Evolutionary conservation across 2,888 invertebrate species (phyloP).

Genomic region (Spilarctia lutea): DNA sequence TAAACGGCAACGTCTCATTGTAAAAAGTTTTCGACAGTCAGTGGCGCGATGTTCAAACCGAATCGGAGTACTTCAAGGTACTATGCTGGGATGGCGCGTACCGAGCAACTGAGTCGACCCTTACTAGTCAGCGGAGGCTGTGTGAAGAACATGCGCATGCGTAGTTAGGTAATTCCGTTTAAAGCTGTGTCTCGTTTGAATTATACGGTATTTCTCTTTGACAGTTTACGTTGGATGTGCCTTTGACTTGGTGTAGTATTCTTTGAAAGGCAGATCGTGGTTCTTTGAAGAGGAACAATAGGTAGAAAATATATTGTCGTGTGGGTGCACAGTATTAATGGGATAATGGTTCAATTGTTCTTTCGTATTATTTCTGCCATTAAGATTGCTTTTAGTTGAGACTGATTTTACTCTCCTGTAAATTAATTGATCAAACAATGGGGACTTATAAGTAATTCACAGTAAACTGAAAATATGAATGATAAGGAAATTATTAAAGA

Average conservation of each 20-base stretch:
- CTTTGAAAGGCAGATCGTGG: constrained; percentile 43
- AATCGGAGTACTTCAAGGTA: constrained; percentile 40
- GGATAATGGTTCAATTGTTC: neutral
- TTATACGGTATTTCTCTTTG: constrained; percentile 64
- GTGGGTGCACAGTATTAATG: constrained; percentile 13
- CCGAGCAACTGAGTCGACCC: constrained; percentile 57
- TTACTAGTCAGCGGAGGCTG: constrained; percentile 50
- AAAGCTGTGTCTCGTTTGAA: constrained; percentile 55
- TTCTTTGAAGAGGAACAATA: constrained; percentile 35
- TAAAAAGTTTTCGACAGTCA: constrained; percentile 56
- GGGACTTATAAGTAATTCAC: no score
- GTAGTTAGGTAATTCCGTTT: constrained; percentile 43
- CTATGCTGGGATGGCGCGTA: constrained; percentile 42
- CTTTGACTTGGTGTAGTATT: constrained; percentile 62
- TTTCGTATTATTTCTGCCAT: neutral
- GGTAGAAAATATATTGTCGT: constrained; percentile 17
- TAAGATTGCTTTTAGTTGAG: neutral
- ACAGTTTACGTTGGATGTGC: constrained; percentile 57
- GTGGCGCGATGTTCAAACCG: constrained; percentile 38
- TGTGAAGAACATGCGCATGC: constrained; percentile 61
- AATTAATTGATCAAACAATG: neutral
- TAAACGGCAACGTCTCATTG: constrained; percentile 40
- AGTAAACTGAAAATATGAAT: no score
- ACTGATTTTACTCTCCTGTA: neutral
- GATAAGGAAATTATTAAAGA: no score